These are phyloP conservation scores for Tragelaphus scriptus DNA, from an alignment of 2,113 vertebrate genomes.

Conservation along the genomic window DNA sequence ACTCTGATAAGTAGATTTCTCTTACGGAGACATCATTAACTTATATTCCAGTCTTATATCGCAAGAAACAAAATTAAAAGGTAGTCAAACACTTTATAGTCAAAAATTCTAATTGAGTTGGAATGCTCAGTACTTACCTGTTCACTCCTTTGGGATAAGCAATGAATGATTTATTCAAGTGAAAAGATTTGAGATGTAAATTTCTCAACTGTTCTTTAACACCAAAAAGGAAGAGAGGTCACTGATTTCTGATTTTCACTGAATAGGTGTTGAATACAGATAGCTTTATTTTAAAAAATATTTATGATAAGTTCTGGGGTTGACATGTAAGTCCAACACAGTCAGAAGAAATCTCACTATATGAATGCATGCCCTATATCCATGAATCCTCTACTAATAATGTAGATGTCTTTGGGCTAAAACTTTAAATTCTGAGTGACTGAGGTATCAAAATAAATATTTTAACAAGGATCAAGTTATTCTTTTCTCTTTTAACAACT, in stretches of 20 bases:
- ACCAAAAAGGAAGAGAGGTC: not conserved
- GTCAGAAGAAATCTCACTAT: not conserved
- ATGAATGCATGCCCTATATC: not conserved
- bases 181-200: not conserved
- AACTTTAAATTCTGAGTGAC: slow-evolving; percentile 34
- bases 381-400: not conserved
- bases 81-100: not conserved
- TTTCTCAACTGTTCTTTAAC: not conserved
- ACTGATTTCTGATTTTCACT: not conserved
- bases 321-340: not conserved
- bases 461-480: not conserved
- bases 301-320: not conserved
- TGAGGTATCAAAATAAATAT: not conserved
- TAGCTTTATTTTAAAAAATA: not conserved
- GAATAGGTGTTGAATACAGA: not conserved
- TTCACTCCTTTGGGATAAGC: not conserved
- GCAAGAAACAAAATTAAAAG: not conserved
- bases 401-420: not conserved
- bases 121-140: not conserved
- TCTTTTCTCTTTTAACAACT: slow-evolving; percentile 14
- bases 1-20: not conserved
- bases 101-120: not conserved
- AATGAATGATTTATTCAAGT: not conserved
- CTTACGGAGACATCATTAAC: not conserved
- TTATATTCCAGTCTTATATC: not conserved